These are phyloP conservation scores for Lates japonicus DNA, from an alignment of 2,797 vertebrate species.

Conservation along the genomic window DNA sequence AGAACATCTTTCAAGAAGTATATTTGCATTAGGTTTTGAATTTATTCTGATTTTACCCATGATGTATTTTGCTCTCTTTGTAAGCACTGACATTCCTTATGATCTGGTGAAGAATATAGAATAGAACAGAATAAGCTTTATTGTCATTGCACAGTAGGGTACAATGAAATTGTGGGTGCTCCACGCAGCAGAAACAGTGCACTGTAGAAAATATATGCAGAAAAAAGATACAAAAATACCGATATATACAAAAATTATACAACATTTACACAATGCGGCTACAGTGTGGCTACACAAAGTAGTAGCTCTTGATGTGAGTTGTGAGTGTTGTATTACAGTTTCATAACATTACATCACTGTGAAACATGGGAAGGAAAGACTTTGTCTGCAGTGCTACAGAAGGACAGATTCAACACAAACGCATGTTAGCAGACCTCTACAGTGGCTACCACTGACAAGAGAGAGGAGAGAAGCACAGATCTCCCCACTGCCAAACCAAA, in stretches of 20 bases:
- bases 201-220: too few species aligned
- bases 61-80: conserved; percentile 2
- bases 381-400: background rate
- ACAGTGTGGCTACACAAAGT: too few species aligned
- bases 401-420: conserved; percentile 19
- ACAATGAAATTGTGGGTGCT: too few species aligned
- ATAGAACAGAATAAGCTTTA: too few species aligned
- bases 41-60: background rate
- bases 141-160: too few species aligned
- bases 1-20: conserved; percentile 2
- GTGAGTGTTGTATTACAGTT: conserved; percentile 28
- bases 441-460: conserved; percentile 49
- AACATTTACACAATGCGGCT: too few species aligned
- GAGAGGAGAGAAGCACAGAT: conserved; percentile 51
- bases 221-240: too few species aligned
- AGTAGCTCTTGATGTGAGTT: background rate
- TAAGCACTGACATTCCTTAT: background rate
- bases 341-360: conserved; percentile 28
- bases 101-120: background rate
- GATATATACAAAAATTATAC: too few species aligned
- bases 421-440: conserved; percentile 40
- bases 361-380: conserved; percentile 1
- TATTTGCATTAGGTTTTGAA: background rate
- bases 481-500: conserved; percentile 71
- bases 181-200: too few species aligned